Evolutionary conservation across 2,797 vertebrate genomes (phyloP), one percentile per base, ranked within the genome.

Genomic region (Karalla daura): DNA sequence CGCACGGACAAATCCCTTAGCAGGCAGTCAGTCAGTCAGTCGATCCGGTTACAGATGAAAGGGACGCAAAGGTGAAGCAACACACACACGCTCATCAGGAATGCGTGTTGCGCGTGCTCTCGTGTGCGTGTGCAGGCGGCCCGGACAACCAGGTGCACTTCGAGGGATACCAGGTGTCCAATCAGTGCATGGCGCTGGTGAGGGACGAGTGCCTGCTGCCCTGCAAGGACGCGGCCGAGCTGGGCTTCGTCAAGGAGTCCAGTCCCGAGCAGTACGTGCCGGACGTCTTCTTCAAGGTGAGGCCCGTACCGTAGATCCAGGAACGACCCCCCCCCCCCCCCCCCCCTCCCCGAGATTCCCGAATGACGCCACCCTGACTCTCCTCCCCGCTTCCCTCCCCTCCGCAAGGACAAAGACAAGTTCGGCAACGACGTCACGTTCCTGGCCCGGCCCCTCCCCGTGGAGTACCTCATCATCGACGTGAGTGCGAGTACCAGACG

Each of bases 111-210:
- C n/a, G n/a, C n/a, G n/a, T n/a, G 13, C 14, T 17, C 24, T 17
- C 0, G 35, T 13, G 18, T 17, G 0, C 65, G 17, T 51, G 9
- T 60, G 14, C 94, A 96, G 98, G 98, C 21, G 97, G 98, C 62
- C 98, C 98, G 0, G 98, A 99, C 86, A 99, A 99, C 91, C 98
- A 99, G 91, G 98, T 99, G 58, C 98, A 99, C 90, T 99, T 99
- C 37, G 98, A 99, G 74, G 97, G 98, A 0, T 99, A 99, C 89
- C 98, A 99, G 85, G 97, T 99, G 56, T 99, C 98, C 0, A 99
- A 99, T 68, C 98, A 99, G 93, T 99, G 98, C 94, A 99, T 99
- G 98, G 98, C 98, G 0, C 88, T 99, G 83, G 98, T 99, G 37
- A 90, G 96, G 2, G 98, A 99, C 2, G 98, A 99, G 80, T 99